Evolutionary conservation across 2,113 vertebrate species (phyloP).

Genomic region (Megaceryle torquata): DNA sequence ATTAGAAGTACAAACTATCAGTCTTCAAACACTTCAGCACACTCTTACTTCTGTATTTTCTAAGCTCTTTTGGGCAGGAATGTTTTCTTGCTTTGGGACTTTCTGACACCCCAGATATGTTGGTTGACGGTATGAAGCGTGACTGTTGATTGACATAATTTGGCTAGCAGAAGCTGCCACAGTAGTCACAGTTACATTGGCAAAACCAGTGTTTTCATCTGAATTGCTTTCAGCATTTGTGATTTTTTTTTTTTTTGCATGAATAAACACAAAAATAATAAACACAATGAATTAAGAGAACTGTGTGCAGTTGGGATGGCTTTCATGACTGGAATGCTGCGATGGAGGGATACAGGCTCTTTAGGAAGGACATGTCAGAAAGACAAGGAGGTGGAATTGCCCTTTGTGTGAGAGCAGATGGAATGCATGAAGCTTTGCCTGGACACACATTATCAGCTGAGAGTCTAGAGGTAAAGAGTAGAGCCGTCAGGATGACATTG

Average conservation of each 20-base stretch:
- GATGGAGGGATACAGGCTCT: background rate
- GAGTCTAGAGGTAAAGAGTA: background rate
- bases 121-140: background rate
- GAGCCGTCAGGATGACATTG: background rate
- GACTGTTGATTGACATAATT: conserved; percentile 32
- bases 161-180: conserved; percentile 19
- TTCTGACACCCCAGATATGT: background rate
- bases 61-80: background rate
- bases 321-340: background rate
- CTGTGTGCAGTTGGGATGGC: background rate
- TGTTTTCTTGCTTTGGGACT: background rate
- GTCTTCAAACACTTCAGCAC: background rate
- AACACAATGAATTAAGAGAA: background rate
- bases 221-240: background rate
- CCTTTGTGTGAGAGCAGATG: background rate
- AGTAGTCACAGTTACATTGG: background rate
- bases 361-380: background rate
- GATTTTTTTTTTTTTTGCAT: background rate
- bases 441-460: background rate
- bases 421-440: background rate
- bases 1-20: background rate
- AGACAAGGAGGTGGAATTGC: background rate
- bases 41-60: background rate
- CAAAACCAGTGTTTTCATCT: background rate
- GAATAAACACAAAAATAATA: background rate